Conservation (phyloP, 2,797 vertebrate species). For the Melanotaenia boesemani region DNA sequence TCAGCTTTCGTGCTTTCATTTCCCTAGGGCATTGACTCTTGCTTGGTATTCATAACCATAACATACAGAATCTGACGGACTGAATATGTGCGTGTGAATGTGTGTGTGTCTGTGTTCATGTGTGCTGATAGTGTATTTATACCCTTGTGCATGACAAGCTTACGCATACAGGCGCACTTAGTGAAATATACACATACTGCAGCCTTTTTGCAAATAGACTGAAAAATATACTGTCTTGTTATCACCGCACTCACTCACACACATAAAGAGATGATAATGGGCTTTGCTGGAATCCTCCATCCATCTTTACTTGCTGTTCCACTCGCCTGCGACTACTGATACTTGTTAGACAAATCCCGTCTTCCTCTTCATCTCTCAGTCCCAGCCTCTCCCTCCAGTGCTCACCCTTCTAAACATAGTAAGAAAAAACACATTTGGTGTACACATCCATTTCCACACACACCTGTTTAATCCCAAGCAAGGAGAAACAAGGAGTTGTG, state of each 20-base stretch:
- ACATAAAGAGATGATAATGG: constrained; percentile 59
- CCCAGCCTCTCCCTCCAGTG: constrained; percentile 9
- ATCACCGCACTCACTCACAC: constrained; percentile 42
- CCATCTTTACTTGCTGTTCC: constrained; percentile 65
- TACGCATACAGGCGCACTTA: constrained; percentile 36
- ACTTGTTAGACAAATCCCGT: constrained; percentile 70
- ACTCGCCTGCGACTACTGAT: constrained; percentile 58
- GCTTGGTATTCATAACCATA: constrained; percentile 80
- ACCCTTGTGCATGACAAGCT: constrained; percentile 31
- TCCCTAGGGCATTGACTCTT: constrained; percentile 65
- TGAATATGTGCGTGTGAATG: constrained; percentile 15
- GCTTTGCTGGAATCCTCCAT: constrained; percentile 58
- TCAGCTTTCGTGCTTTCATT: constrained; percentile 72
- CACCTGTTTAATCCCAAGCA: constrained; percentile 53
- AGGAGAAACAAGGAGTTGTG: constrained; percentile 57
- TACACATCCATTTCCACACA: constrained; percentile 19
- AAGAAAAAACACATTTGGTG: constrained; percentile 46
- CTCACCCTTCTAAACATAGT: constrained; percentile 53
- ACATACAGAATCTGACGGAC: constrained; percentile 62
- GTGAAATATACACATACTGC: constrained; percentile 60
- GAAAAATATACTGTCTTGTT: constrained; percentile 63
- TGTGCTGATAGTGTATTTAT: constrained; percentile 56
- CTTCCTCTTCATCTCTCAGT: constrained; percentile 47
- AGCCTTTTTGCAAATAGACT: constrained; percentile 61
- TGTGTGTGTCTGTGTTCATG: constrained; percentile 13